Base-by-base conservation (phyloP, 1,140 invertebrate species). In the Drosophila navojoa region DNA sequence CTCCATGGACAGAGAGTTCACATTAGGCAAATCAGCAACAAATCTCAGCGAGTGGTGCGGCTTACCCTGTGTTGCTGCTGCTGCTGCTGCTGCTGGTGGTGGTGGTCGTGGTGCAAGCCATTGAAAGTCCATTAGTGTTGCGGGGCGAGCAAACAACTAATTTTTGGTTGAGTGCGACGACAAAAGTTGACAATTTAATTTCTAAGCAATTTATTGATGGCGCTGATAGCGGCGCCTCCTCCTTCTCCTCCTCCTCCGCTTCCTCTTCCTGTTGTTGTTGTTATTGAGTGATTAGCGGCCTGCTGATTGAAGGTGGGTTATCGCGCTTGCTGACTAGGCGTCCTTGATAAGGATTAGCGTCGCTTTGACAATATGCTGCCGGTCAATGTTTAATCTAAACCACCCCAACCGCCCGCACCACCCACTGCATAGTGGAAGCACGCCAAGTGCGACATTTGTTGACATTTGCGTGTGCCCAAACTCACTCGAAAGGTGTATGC, bases 131-230 rank as follows among this genome's bases (percentile, higher is more conserved):
- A 89, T 89, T 89, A 89, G 84, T 89, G 78, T 87, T 61, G 6
- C 5, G 4, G 60, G 45, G 57, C 63, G 35, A 42, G 10, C 22
- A 38, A 53, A 63, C 57, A 66, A 44, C 77, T 77, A 71, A 45
- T 6, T 15, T 5, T 76, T 3, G 19, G 53, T 63, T 45, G 55
- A 53, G 58, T 47, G 58, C 44, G 50, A 47, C 77, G 35, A 62
- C 61, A 77, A 78, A 80, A 89, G 84, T 89, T 89, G 84, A 89
- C 85, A 89, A 89, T 89, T 89, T 84, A 90, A 90, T 89, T 89
- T 89, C 84, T 90, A 60, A 79, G 61, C 74, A 80, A 77, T 84
- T 86, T 81, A 78, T 82, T 71, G 79, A 77, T 77, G 62, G 66
- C 69, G 53, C 54, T 76, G 66, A 71, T 77, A 67, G 58, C 63